phyloP scores from a whole-genome alignment of 2,797 vertebrate species.

The Sebastes matsubarae region DNA sequence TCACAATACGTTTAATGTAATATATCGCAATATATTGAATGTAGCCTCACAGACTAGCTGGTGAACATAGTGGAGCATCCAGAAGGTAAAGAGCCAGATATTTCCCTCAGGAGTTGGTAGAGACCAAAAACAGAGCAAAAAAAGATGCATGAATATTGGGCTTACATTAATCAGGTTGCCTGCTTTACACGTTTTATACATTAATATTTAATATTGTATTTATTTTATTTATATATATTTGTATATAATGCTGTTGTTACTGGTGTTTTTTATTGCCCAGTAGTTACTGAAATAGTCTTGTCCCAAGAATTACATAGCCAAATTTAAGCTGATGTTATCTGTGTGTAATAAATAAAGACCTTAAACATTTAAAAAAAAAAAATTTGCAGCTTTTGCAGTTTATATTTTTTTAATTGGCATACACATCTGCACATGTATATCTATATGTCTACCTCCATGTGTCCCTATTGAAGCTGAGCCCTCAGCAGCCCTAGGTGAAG shows the following conservation, averaged over 20 bases:
- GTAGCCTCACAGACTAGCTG: neutral
- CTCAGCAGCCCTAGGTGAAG: conserved; percentile 18
- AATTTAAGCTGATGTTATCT: neutral
- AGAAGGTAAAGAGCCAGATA: neutral
- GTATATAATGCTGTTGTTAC: neutral
- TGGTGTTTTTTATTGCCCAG: neutral
- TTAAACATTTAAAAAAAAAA: neutral
- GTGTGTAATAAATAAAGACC: neutral
- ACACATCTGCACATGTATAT: neutral
- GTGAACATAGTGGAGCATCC: neutral
- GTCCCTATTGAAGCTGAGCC: neutral
- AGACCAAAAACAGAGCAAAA: neutral
- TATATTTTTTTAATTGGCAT: neutral
- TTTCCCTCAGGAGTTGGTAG: neutral
- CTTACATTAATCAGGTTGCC: neutral
- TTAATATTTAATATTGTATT: neutral
- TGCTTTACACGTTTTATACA: neutral
- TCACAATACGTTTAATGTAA: too few relatives aligned
- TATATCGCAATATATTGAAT: neutral
- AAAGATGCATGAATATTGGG: neutral
- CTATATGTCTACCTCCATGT: neutral
- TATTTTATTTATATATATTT: neutral
- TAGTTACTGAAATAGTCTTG: neutral
- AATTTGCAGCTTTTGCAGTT: too few relatives aligned
- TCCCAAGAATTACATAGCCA: neutral